These are phyloP conservation scores for Proisotoma minuta DNA, from an alignment of 2,888 invertebrate species.

Conservation along the genomic window DNA sequence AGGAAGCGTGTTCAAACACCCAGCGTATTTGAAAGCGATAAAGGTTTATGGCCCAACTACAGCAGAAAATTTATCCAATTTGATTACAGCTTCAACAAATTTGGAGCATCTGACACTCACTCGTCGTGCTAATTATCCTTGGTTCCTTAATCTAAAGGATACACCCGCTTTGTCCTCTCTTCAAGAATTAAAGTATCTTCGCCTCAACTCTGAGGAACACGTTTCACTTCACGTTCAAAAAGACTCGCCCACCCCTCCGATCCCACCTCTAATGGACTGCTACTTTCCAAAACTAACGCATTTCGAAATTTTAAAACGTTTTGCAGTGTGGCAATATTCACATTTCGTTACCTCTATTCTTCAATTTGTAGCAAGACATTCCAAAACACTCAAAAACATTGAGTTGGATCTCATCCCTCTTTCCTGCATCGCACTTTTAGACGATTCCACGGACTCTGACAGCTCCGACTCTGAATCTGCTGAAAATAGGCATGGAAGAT, in stretches of 20 bases:
- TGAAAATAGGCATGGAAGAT: neutral
- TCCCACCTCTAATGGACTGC: constrained; percentile 42
- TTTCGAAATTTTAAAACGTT: constrained; percentile 41
- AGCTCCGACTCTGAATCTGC: constrained; percentile 24
- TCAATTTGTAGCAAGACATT: constrained; percentile 39
- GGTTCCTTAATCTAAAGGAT: constrained; percentile 38
- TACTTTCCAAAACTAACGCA: constrained; percentile 34
- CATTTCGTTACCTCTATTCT: constrained; percentile 35
- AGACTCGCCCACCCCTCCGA: constrained; percentile 15
- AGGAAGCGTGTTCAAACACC: constrained; percentile 32
- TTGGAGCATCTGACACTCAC: constrained; percentile 37
- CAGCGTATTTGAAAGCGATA: constrained; percentile 35
- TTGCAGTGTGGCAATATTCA: constrained; percentile 37
- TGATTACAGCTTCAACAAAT: constrained; percentile 32
- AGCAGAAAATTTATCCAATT: constrained; percentile 34
- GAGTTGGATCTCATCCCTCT: constrained; percentile 38
- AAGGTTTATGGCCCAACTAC: constrained; percentile 39
- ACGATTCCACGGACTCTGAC: constrained; percentile 16
- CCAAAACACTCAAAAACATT: constrained; percentile 30
- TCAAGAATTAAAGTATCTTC: constrained; percentile 31
- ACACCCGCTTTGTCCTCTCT: constrained; percentile 36
- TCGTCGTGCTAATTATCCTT: constrained; percentile 40
- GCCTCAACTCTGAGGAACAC: constrained; percentile 39
- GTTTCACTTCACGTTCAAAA: constrained; percentile 13
- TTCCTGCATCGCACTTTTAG: constrained; percentile 32